Base-by-base conservation (phyloP, 2,797 vertebrate genomes). In the Anniella stebbinsi region DNA sequence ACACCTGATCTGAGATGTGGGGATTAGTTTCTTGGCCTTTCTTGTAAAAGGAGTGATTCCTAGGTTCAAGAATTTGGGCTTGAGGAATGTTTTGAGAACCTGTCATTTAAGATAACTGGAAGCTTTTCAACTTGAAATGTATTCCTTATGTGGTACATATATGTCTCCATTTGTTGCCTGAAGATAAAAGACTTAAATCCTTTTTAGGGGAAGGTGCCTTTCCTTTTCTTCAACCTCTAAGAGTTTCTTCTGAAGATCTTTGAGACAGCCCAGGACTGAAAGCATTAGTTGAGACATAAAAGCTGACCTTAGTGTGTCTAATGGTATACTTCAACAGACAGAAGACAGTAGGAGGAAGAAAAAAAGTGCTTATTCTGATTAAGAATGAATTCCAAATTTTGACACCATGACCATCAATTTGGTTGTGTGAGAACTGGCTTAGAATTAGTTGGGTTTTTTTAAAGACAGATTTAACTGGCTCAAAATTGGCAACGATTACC, bases 21-120 rank as follows among this genome's bases (percentile, higher is more conserved):
- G 36, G 67, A 86, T 73, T 51, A 73, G 21, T 72, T 1, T 73
- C 1, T 85, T 60, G 45, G 38, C 6, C 54, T 81, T 90, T 86
- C 84, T 81, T 87, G 51, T 72, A 86, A 86, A 86, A 63, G 28
- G 4, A 36, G 30, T 72, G 17, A 33, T 72, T 72, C 76, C 25
- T 48, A 54, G 30, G 23, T 48, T 51, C 51, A 86, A 38, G 66
- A 90, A 86, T 90, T 57, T 48, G 12, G 38, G 30, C 36, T 90
- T 80, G 15, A 60, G 51, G 84, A 70, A 89, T 86, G 54, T 63
- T 86, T 73, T 86, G 89, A 80, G 67, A 63, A 86, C 86, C 80
- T 73, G 13, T 80, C 67, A 80, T 86, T 28, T 80, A 85, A 85
- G 75, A 66, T 28, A 86, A 66, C 60, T 70, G 13, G 67, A 69